These are phyloP conservation scores for Fukomys damarensis DNA, from an alignment of 2,113 vertebrate genomes.

Conservation along the genomic window DNA sequence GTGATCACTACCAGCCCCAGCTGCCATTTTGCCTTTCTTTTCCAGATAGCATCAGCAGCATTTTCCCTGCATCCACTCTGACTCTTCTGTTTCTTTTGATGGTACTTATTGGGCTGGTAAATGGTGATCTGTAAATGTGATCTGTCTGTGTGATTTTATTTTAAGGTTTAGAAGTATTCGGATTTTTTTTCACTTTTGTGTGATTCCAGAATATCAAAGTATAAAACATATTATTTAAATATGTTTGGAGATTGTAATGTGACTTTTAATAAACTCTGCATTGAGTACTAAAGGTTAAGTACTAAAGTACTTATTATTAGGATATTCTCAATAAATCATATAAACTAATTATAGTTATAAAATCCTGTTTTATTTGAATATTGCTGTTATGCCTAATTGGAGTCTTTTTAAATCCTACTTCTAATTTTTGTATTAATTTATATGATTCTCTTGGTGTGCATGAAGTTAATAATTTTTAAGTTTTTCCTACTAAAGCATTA, in stretches of 20 bases:
- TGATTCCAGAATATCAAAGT: background rate
- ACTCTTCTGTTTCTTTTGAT: background rate
- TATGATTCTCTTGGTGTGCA: background rate
- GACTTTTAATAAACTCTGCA: background rate
- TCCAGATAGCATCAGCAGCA: too few species aligned
- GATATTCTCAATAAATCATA: constrained; percentile 19
- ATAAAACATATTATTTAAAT: background rate
- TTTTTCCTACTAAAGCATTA: constrained; percentile 6
- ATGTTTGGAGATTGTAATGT: constrained; percentile 27
- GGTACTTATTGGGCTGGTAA: background rate
- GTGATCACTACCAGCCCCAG: background rate
- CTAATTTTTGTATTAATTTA: constrained; percentile 5
- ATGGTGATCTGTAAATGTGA: background rate
- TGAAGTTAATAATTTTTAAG: background rate
- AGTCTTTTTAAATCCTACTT: background rate
- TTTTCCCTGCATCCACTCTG: background rate
- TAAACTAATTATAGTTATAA: constrained; percentile 29
- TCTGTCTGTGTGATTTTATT: constrained; percentile 17
- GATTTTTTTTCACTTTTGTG: background rate
- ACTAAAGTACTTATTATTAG: background rate
- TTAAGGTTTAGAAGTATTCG: constrained; percentile 3
- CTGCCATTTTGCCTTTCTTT: background rate
- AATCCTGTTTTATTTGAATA: background rate
- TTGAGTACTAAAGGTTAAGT: constrained; percentile 13
- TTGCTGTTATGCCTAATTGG: background rate